These are phyloP conservation scores for Thamnophis elegans DNA, from an alignment of 2,797 vertebrate genomes.

Conservation along the genomic window DNA sequence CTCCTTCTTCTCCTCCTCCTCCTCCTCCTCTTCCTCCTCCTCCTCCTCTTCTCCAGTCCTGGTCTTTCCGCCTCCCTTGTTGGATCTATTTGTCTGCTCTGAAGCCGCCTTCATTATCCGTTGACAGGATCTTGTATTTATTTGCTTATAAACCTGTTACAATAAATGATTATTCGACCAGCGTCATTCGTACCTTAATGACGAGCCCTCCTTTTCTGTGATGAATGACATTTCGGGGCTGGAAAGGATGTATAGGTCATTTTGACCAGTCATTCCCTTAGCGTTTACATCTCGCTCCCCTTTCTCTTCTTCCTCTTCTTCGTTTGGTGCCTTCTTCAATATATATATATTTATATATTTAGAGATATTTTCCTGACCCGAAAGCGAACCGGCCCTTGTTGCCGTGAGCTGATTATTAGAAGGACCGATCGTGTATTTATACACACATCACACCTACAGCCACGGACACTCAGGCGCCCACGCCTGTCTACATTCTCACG, in stretches of 20 bases:
- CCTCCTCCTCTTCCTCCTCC: neutral
- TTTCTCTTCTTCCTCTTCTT: neutral
- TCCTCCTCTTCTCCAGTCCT: constrained; percentile 81
- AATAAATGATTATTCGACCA: constrained; percentile 99
- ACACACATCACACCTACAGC: constrained; percentile 13
- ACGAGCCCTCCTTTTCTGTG: constrained; percentile 90
- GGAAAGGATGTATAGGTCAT: constrained; percentile 93
- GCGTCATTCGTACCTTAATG: constrained; percentile 98
- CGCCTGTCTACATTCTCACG: neutral
- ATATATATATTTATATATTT: constrained; percentile 69
- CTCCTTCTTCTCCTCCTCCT: neutral
- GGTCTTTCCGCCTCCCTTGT: constrained; percentile 81
- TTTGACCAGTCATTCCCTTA: constrained; percentile 92
- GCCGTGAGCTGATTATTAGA: constrained; percentile 85
- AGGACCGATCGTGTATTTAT: constrained; percentile 70
- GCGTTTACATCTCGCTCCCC: constrained; percentile 82
- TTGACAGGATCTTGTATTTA: constrained; percentile 99
- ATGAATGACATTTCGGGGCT: constrained; percentile 95
- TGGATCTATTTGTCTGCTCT: constrained; percentile 98
- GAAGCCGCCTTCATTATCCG: constrained; percentile 98
- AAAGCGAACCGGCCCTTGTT: constrained; percentile 91
- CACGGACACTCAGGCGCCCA: constrained; percentile 76
- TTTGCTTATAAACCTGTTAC: constrained; percentile 99
- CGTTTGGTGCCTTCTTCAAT: constrained; percentile 83
- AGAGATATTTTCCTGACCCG: constrained; percentile 85